Evolutionary conservation across 2,888 invertebrate species (phyloP), one percentile per base, ranked within the genome.

Genomic region (Leptopilina myrica): DNA sequence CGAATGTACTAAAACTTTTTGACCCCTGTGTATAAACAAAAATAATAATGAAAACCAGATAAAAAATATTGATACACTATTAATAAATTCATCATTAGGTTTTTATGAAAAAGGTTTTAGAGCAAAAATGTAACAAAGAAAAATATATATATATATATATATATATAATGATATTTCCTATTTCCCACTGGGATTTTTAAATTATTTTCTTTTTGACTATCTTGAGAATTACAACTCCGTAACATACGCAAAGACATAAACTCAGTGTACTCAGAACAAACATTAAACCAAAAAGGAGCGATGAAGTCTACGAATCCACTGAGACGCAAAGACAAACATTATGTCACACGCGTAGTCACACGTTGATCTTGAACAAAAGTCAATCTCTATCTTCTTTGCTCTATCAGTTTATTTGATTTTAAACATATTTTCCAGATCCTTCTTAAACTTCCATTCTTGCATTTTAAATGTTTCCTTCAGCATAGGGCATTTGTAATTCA

Each of bases 301-400:
- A 83, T 81, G 78, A 83, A 85, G 86, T 87, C 86, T 83, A 80
- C 84, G 86, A 83, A 86, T 84, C 85, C 89, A 88, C 84, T 85
- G 88, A 90, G 90, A 91, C 90, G 91, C 89, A 87, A 91, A 91
- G 87, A 89, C 89, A 91, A 91, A 91, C 89, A 90, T 69, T 85
- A 85, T 86, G 87, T 89, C 88, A 88, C 90, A 88, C 87, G 88
- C 87, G 88, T 85, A 86, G 89, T 88, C 86, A 85, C 85, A 85
- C 87, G 84, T 85, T 83, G 65, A 59, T 73, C 73, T 8, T 73
- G 33, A 73, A 53, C 12, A 56, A 56, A 79, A 76, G 73, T 73
- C 73, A 73, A 56, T 56, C 26, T 33, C 33, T 73, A 73, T 73
- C 73, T 53, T 33, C 56, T 33, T 73, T 56, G n/a, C 26, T 73